Percentiles rank a stretch among this genome's conserved stretches.
phyloP scores from a whole-genome alignment of 2,113 vertebrate species.

The Glaucidium brasilianum region DNA sequence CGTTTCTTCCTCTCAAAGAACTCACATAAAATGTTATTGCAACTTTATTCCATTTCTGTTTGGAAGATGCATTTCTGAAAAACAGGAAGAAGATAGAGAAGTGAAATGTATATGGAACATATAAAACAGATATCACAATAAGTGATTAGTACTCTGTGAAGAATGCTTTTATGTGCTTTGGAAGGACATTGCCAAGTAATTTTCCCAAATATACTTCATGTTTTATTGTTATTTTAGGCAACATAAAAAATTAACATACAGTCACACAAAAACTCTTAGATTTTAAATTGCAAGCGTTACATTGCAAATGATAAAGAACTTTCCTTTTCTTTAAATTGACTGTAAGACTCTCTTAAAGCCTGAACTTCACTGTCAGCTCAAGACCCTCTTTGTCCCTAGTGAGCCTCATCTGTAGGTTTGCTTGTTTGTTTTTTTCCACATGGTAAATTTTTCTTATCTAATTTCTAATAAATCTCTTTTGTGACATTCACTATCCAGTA shows the following conservation, averaged over 20 bases:
- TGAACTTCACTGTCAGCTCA: not conserved
- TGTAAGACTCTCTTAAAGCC: not conserved
- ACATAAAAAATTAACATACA: slow-evolving; percentile 37
- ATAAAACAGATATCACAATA: not conserved
- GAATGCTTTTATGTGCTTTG: slow-evolving; percentile 17
- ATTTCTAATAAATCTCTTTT: slow-evolving; percentile 7
- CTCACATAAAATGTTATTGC: not conserved
- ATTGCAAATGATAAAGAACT: not conserved
- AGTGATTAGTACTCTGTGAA: not conserved
- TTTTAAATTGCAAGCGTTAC: slow-evolving; percentile 13
- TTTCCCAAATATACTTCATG: not conserved
- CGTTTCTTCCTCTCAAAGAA: not conserved
- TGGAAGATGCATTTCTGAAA: not conserved
- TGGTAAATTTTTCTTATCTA: not conserved
- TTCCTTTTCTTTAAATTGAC: not conserved
- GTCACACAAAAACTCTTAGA: slow-evolving; percentile 5
- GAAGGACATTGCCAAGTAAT: slow-evolving; percentile 35
- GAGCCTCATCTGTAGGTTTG: not conserved
- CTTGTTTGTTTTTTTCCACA: not conserved
- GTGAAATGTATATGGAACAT: not conserved
- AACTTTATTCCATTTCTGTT: not conserved
- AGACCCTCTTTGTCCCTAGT: not conserved
- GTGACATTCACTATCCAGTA: not conserved
- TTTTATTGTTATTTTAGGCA: slow-evolving; percentile 42
- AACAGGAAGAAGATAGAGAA: not conserved